phyloP scores from a whole-genome alignment of 2,113 vertebrate species.

The Candoia aspera region DNA sequence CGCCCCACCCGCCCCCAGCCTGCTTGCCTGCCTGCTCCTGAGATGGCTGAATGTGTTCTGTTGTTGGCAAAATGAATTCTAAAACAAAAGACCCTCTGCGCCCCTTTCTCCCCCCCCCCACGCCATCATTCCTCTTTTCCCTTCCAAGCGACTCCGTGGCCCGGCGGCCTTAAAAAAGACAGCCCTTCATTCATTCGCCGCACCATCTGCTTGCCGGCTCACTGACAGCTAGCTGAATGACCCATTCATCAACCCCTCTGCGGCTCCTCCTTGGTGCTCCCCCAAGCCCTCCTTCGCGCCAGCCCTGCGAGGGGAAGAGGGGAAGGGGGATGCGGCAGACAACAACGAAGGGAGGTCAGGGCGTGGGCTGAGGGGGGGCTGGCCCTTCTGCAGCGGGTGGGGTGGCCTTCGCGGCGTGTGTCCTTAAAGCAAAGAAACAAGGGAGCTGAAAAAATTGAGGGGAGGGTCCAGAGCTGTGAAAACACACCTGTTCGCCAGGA shows the following conservation, averaged over 20 bases:
- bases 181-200: slow-evolving; percentile 59
- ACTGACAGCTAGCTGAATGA: slow-evolving; percentile 57
- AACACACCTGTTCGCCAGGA: background rate
- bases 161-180: slow-evolving; percentile 45
- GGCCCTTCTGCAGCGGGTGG: background rate
- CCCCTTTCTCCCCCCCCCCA: background rate
- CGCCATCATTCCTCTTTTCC: background rate
- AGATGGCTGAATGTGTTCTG: slow-evolving; percentile 56
- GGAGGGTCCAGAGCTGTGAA: rapidly evolving
- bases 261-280: slow-evolving; percentile 41
- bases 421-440: background rate
- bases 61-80: slow-evolving; percentile 52
- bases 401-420: background rate
- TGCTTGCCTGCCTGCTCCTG: rapidly evolving
- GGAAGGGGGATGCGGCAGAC: background rate
- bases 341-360: background rate
- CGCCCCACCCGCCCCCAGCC: rapidly evolving
- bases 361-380: background rate
- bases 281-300: background rate
- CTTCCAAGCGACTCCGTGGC: background rate
- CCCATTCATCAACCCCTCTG: slow-evolving; percentile 71
- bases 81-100: slow-evolving; percentile 27
- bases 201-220: slow-evolving; percentile 30
- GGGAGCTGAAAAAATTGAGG: background rate
- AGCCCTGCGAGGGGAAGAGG: background rate